Evolutionary conservation across 23 tunicate genomes (phyloP), one percentile per base, ranked within the genome.

Genomic region (Trididemnum clinides): DNA sequence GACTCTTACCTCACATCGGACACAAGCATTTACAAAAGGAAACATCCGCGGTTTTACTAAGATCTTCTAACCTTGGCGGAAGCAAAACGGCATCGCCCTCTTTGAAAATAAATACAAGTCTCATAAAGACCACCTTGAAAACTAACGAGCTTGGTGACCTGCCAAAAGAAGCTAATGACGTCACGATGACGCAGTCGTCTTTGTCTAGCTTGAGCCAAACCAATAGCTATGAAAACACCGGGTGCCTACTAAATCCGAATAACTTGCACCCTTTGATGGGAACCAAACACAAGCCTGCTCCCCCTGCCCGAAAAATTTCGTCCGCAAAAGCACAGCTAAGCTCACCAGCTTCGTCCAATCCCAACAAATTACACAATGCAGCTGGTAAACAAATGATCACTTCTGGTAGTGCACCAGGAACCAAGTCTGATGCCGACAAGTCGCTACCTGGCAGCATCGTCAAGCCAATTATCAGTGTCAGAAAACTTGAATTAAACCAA

Each of bases 1-100:
- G 80, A 18, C 21, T 74, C 57, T 44, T 74, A 32, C 80, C 80
- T 2, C 80, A 74, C 22, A 74, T 74, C 57, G 80, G 80, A 37
- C 75, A 31, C 7, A 66, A 66, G 37, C 75, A 66, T 66, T 66
- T 66, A 23, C 75, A 29, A 28, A 66, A 66, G n/a, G 75, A 66
- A 3, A 4, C 36, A 31, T 28, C 37, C 2, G 31, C 75, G 6
- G 30, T 31, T 4, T 6, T 29, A 10, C 4, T 37, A 30, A 30
- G 31, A 5, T 37, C 75, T 3, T 31, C 75, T 28, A 28, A 25
- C 3, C 27, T 12, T 59, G 66, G 66, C 21, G 54, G 54, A 44
- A n/a, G n/a, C n/a, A n/a, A n/a, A n/a, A n/a, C n/a, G n/a, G n/a
- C n/a, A n/a, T n/a, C n/a, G n/a, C n/a, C n/a, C n/a, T n/a, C n/a